Evolutionary conservation across 2,797 vertebrate genomes (phyloP), one percentile per base, ranked within the genome.

Genomic region (Pogoniulus pusillus): DNA sequence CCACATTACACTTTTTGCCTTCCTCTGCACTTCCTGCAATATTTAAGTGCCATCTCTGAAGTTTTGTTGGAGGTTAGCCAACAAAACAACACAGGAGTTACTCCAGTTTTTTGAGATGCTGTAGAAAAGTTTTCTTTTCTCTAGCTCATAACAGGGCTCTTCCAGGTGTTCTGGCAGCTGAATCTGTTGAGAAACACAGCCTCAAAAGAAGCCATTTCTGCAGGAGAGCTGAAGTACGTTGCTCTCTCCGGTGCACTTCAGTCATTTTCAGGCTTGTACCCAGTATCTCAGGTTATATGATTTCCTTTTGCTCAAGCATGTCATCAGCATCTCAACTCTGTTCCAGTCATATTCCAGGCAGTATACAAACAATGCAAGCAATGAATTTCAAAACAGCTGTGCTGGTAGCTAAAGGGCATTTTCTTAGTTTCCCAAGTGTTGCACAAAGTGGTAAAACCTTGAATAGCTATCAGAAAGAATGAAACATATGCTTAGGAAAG

Each of bases 241-340:
- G 49, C 74, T 79, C 82, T 79, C 68, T 70, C 58, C n/a, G 30
- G 57, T 88, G 82, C 24, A 29, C 68, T 88, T 84, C 57, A 71
- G 81, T n/a, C 54, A 34, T 84, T 93, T 90, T n/a, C 75, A 65
- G 83, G 65, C 62, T 62, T 83, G 51, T 49, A 30, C 72, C 23
- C 64, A 83, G 47, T 55, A 65, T 43, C 73, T 65, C 37, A 58
- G 37, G 58, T 62, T 78, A 12, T 59, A 12, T 5, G 30, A 80
- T 85, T 76, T 74, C 75, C 82, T 92, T 87, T 71, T 93, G 82
- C 80, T 83, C 43, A 59, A 85, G 74, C 10, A 1, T 92, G 66
- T 85, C 87, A 91, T 19, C 85, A 66, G 49, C 59, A 49, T 34
- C 72, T 55, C 4, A 2, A 16, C 69, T 60, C 79, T 91, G 63